These are phyloP conservation scores for Misgurnus mizolepis DNA, from an alignment of 2,113 vertebrate genomes.

Conservation along the genomic window DNA sequence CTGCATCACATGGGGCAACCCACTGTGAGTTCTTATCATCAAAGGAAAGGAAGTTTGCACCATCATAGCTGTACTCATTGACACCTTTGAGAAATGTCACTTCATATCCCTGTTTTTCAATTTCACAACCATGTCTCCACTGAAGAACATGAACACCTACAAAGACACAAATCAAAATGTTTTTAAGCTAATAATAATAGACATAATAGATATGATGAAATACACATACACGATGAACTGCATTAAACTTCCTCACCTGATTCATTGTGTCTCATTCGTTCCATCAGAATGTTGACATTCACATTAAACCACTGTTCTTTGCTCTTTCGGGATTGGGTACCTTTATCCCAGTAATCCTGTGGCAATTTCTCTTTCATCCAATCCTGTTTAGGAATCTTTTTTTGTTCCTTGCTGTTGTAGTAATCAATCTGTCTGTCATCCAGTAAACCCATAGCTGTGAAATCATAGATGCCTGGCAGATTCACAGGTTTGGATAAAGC, in stretches of 20 bases:
- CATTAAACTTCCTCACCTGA: constrained; percentile 17
- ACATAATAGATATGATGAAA: too few relatives aligned
- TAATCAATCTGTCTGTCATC: constrained; percentile 54
- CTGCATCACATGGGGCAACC: constrained; percentile 39
- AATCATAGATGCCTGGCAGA: constrained; percentile 49
- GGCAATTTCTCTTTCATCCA: constrained; percentile 57
- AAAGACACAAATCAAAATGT: neutral
- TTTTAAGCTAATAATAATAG: neutral
- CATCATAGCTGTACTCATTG: constrained; percentile 54
- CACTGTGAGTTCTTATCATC: constrained; percentile 27
- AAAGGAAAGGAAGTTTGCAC: constrained; percentile 53
- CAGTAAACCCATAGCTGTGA: constrained; percentile 54
- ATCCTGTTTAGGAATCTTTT: constrained; percentile 35
- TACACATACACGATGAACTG: too few relatives aligned
- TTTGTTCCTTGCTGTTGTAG: constrained; percentile 46
- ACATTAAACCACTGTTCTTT: constrained; percentile 58
- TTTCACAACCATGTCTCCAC: constrained; percentile 34
- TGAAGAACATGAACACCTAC: neutral
- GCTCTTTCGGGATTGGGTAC: constrained; percentile 30
- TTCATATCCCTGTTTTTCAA: neutral
- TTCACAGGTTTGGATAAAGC: neutral
- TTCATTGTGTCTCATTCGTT: constrained; percentile 47
- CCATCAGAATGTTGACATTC: constrained; percentile 54
- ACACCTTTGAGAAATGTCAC: constrained; percentile 1
- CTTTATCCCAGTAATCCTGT: constrained; percentile 51